phyloP scores from a whole-genome alignment of 2,797 vertebrate species.

The Muraenolepis orangiensis region DNA sequence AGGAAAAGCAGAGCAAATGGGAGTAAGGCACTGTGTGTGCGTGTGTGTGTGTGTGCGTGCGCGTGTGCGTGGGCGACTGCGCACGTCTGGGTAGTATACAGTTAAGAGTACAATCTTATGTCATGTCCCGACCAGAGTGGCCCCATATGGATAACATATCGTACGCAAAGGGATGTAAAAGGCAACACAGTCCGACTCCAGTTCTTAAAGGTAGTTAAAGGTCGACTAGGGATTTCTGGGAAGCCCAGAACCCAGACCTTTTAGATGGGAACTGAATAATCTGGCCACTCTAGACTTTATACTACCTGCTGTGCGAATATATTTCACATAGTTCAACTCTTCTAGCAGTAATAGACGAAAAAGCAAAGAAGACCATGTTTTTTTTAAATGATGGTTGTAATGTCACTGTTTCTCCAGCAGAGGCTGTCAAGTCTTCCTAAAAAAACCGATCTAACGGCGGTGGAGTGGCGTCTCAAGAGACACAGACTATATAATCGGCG shows the following conservation, averaged over 20 bases:
- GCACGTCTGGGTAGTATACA: neutral
- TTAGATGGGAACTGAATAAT: neutral
- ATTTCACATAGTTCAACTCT: neutral
- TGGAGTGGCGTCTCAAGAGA: neutral
- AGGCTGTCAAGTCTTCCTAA: constrained; percentile 24
- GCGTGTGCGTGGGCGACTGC: too few species aligned
- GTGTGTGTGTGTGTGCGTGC: too few species aligned
- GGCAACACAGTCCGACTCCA: neutral
- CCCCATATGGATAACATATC: neutral
- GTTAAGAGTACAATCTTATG: neutral
- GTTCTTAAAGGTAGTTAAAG: neutral
- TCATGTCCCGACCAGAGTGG: neutral
- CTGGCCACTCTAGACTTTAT: neutral
- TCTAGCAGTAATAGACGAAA: neutral
- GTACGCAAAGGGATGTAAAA: neutral
- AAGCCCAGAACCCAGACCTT: neutral
- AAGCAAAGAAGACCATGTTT: neutral
- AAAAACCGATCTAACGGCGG: neutral
- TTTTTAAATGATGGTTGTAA: neutral
- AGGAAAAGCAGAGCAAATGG: constrained; percentile 29
- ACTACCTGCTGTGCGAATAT: neutral
- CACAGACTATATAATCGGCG: neutral
- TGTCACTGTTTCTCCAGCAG: constrained; percentile 50
- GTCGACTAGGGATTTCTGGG: neutral
- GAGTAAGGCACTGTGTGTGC: constrained; percentile 3